Conservation (phyloP, 2,113 vertebrate genomes). For the Acrocephalus kingi region DNA sequence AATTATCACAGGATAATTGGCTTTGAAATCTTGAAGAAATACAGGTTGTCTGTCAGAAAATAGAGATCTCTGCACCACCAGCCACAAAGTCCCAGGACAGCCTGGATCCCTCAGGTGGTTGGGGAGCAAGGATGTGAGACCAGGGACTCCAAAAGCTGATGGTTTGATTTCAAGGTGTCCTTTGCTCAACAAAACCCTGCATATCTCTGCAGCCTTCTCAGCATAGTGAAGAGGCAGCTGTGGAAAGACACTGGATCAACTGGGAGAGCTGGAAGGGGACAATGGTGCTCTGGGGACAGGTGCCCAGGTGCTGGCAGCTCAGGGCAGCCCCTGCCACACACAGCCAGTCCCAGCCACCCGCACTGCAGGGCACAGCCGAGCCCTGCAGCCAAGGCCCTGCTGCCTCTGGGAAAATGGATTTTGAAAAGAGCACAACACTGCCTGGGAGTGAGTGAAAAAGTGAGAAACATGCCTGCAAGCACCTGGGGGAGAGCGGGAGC, state of each 20-base stretch:
- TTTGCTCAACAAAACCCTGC: background rate
- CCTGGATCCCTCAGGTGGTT: accelerated
- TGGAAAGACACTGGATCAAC: background rate
- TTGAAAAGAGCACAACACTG: accelerated
- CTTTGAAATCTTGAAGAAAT: background rate
- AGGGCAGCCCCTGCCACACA: background rate
- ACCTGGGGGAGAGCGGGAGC: accelerated
- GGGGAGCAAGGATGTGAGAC: background rate
- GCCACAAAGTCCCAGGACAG: background rate
- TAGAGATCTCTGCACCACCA: background rate
- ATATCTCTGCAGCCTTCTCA: background rate
- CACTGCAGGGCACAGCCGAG: background rate
- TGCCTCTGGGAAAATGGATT: background rate
- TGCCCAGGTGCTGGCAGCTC: background rate
- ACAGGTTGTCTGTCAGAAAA: background rate
- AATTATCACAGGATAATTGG: background rate
- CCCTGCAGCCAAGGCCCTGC: background rate
- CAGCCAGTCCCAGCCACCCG: accelerated
- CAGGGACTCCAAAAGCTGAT: background rate
- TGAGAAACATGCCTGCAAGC: background rate
- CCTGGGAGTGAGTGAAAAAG: background rate
- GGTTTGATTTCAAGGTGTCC: background rate
- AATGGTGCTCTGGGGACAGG: background rate
- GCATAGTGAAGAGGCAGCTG: accelerated
- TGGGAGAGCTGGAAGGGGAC: background rate